Conservation (phyloP, 2,113 vertebrate genomes). For the Mellivora capensis region DNA sequence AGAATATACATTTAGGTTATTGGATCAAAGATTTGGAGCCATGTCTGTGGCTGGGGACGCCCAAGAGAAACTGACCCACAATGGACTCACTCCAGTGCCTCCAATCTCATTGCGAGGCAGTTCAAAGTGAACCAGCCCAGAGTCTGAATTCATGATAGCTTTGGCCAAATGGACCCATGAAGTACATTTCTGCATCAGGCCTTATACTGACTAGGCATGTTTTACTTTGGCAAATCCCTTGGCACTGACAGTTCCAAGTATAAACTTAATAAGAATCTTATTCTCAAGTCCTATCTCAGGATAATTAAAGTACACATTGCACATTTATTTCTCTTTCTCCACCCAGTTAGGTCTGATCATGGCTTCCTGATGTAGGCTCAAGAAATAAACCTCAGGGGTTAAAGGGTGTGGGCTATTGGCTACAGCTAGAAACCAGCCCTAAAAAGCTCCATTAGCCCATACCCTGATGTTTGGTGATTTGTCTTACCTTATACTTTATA, state of each 20-base stretch:
- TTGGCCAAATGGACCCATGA: neutral
- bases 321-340: constrained; percentile 13
- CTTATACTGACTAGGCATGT: neutral
- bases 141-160: neutral
- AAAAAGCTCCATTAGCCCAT: neutral
- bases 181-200: neutral
- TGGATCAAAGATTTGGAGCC: neutral
- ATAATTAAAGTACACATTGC: constrained; percentile 16
- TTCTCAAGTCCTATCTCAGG: constrained; percentile 19
- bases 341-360: neutral
- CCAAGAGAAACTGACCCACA: neutral
- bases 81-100: neutral
- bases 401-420: neutral
- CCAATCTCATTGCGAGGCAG: neutral
- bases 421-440: neutral
- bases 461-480: neutral
- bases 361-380: neutral
- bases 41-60: neutral
- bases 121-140: neutral
- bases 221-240: constrained; percentile 12
- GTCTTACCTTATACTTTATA: neutral
- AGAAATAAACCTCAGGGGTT: neutral
- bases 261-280: neutral
- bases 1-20: neutral
- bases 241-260: neutral